phyloP scores from a whole-genome alignment of 2,113 vertebrate species.

The Etheostoma spectabile region DNA sequence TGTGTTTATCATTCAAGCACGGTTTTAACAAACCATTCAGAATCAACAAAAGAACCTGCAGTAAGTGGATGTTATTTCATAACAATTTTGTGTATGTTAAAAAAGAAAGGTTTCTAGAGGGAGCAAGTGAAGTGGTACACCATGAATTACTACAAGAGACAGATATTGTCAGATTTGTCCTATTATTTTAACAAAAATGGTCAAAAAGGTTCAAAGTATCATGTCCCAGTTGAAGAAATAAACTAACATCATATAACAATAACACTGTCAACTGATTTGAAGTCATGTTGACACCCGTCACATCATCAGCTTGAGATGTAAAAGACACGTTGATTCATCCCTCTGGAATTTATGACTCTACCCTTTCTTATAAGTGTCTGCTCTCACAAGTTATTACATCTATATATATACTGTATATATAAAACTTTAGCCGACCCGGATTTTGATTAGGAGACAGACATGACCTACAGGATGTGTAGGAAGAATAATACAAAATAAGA shows the following conservation, averaged over 20 bases:
- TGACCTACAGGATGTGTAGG: neutral
- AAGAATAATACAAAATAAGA: neutral
- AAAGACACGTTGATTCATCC: constrained; percentile 34
- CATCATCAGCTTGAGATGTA: constrained; percentile 17
- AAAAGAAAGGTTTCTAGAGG: neutral
- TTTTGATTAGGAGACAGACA: neutral
- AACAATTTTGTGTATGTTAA: neutral
- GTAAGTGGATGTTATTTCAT: neutral
- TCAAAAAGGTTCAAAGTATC: too few relatives aligned
- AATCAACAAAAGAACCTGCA: neutral
- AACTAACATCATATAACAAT: neutral
- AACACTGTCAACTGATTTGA: constrained; percentile 1
- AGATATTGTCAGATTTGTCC: neutral
- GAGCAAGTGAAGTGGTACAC: neutral
- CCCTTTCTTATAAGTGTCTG: neutral
- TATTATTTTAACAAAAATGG: neutral
- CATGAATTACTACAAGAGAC: neutral
- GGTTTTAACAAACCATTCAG: neutral
- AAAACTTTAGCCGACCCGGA: neutral
- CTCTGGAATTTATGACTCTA: neutral
- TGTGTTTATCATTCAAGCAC: neutral
- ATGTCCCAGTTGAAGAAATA: neutral
- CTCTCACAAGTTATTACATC: constrained; percentile 21
- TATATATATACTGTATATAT: neutral
- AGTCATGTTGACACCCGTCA: constrained; percentile 40